Conservation (phyloP, 2,113 vertebrate species). For the Blennius ocellaris region DNA sequence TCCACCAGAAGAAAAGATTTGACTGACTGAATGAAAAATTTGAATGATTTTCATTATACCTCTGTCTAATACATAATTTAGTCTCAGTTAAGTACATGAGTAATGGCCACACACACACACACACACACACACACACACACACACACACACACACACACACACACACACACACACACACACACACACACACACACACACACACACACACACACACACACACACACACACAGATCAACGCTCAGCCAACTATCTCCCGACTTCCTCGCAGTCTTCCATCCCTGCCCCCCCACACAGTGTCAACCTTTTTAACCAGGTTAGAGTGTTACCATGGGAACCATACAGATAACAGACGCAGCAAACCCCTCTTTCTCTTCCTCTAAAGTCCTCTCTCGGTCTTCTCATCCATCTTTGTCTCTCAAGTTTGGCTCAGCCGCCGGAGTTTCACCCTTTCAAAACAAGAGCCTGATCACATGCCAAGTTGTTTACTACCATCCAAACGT, state of each 20-base stretch:
- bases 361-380: constrained; percentile 22
- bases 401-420: constrained; percentile 52
- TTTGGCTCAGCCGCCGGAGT: constrained; percentile 25
- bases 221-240: constrained; percentile 9
- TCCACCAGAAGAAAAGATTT: constrained; percentile 71
- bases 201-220: constrained; percentile 15
- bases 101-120: constrained; percentile 42
- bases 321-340: constrained; percentile 79
- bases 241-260: constrained; percentile 8
- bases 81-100: constrained; percentile 71
- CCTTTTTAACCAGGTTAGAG: constrained; percentile 80
- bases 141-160: neutral
- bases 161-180: constrained; percentile 25
- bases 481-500: constrained; percentile 70
- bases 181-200: constrained; percentile 10
- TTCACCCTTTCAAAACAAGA: constrained; percentile 62
- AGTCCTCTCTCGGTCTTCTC: constrained; percentile 47
- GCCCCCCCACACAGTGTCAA: constrained; percentile 58
- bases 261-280: constrained; percentile 22
- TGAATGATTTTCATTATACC: constrained; percentile 80
- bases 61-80: constrained; percentile 82
- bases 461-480: constrained; percentile 68
- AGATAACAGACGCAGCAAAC: constrained; percentile 53
- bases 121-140: constrained; percentile 11
- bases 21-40: constrained; percentile 62